Evolutionary conservation across 2,797 vertebrate species (phyloP).

Genomic region (Ceryle rudis): DNA sequence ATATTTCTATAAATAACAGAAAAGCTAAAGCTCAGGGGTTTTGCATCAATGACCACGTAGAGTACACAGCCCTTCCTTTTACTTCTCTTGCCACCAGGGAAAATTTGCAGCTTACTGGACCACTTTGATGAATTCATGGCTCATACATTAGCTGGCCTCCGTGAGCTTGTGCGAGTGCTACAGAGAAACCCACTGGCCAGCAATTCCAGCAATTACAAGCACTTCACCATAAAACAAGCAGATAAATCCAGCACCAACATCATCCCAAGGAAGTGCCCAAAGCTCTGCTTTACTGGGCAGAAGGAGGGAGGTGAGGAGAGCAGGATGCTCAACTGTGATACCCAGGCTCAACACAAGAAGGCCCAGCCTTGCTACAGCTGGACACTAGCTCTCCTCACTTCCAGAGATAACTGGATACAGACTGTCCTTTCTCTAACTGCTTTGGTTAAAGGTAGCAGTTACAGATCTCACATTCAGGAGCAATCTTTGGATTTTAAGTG

Average conservation of each 20-base stretch:
- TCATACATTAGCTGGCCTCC: accelerated
- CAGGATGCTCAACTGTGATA: background rate
- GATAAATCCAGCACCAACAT: background rate
- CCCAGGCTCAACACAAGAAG: accelerated
- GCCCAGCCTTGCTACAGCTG: background rate
- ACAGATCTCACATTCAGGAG: background rate
- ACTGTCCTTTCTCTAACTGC: background rate
- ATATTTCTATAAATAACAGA: background rate
- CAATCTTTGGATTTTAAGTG: background rate
- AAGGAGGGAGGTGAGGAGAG: background rate
- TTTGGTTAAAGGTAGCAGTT: background rate
- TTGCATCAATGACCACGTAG: background rate
- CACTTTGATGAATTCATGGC: background rate
- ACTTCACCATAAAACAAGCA: background rate
- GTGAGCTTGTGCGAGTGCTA: background rate
- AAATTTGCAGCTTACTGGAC: background rate
- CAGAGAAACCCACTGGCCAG: background rate
- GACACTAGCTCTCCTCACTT: background rate
- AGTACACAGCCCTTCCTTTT: background rate
- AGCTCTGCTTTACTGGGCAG: background rate
- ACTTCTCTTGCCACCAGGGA: background rate
- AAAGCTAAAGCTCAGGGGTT: background rate
- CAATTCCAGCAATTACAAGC: background rate
- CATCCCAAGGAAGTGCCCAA: background rate
- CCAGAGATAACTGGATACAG: background rate